phyloP scores from a whole-genome alignment of 2,797 vertebrate species.

The Trematomus bernacchii region DNA sequence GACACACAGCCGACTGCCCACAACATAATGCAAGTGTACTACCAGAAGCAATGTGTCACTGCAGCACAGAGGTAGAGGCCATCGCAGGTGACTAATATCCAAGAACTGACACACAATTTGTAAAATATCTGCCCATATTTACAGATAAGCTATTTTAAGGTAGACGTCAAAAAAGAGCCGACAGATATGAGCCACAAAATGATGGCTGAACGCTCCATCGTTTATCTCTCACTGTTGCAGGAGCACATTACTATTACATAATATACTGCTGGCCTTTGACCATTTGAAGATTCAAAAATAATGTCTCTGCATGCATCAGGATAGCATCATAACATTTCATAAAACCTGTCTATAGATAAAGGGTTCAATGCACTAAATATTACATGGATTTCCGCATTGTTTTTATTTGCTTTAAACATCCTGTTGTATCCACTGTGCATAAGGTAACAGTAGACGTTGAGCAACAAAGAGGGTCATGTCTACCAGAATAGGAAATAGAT shows the following conservation, averaged over 20 bases:
- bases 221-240: slow-evolving; percentile 1
- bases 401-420: background rate
- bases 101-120: background rate
- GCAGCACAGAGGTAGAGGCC: slow-evolving; percentile 29
- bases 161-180: background rate
- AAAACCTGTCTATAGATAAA: background rate
- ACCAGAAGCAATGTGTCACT: slow-evolving; percentile 54
- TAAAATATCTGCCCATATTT: background rate
- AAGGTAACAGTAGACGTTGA: background rate
- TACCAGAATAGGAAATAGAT: background rate
- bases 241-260: background rate
- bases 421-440: background rate
- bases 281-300: background rate
- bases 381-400: background rate
- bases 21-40: slow-evolving; percentile 53
- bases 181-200: background rate
- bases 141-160: no score
- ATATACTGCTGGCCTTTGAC: background rate
- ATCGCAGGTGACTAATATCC: slow-evolving; percentile 6
- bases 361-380: background rate
- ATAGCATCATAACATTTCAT: slow-evolving; percentile 9
- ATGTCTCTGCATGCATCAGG: background rate
- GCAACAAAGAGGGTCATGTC: background rate
- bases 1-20: slow-evolving; percentile 49
- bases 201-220: background rate